Evolutionary conservation across 2,113 vertebrate species (phyloP), one percentile per base, ranked within the genome.

Genomic region (Epinephelus lanceolatus): DNA sequence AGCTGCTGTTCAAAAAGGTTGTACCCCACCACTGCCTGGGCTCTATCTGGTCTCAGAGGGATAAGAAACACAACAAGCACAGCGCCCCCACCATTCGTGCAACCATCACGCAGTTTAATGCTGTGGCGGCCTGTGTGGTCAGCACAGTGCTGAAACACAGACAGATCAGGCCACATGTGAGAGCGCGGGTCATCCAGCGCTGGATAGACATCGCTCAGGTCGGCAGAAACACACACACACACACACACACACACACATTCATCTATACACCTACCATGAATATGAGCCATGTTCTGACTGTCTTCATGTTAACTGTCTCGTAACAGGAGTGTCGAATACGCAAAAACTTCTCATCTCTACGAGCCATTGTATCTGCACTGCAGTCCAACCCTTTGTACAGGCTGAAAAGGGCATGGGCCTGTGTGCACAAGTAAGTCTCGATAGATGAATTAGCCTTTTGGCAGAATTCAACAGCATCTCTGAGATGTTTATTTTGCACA

Each of bases 131-230:
- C 10, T 98, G 98, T 8, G 97, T 99, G 49, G 93, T 98, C 92
- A 96, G 96, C 93, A 99, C 97, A 9, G 86, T 98, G 84, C 93
- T 99, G 83, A 95, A 93, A 21, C 93, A 89, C 81, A 95, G 94
- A 21, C 96, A 97, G 33, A 94, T 98, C 71, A 95, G 96, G 60
- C 95, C 96, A 0, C 96, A 97, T 75, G 97, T 97, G 85, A 94
- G 97, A 70, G 97, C 98, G 45, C 97, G 96, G 67, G 91, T 97
- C 93, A 96, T 99, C 72, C 97, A 99, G 95, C 97, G 96, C 88
- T 99, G 98, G 98, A 98, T 99, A 76, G 95, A 97, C 89, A 94
- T 98, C 27, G 98, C 97, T 73, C 97, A 98, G 30, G 98, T 98
- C 90, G 91, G 81, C 52, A 52, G 18, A 40, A 61, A 42, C 33